Evolutionary conservation across 2,888 invertebrate species (phyloP).

Genomic region (Deilephila porcellus): DNA sequence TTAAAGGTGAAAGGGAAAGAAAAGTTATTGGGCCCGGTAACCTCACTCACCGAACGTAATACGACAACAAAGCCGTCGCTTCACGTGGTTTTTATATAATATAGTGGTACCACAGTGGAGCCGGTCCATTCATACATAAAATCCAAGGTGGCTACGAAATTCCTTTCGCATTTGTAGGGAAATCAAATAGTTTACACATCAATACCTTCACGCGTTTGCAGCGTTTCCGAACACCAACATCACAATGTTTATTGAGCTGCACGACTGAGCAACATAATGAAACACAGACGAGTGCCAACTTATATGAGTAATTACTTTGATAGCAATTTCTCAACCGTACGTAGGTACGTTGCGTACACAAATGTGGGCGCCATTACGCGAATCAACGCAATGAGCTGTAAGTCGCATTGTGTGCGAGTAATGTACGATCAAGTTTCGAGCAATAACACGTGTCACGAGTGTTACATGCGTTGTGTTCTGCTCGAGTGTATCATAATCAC

Average conservation of each 20-base stretch:
- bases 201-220: constrained; percentile 29
- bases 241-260: constrained; percentile 40
- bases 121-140: too few relatives aligned
- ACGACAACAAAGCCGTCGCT: too few relatives aligned
- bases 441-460: not conserved
- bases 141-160: too few relatives aligned
- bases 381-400: constrained; percentile 27
- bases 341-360: constrained; percentile 12
- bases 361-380: constrained; percentile 23
- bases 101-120: too few relatives aligned
- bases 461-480: not conserved
- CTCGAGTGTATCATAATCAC: not conserved
- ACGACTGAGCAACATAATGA: constrained; percentile 36
- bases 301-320: constrained; percentile 28
- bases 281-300: constrained; percentile 28
- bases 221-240: constrained; percentile 34
- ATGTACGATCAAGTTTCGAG: not conserved
- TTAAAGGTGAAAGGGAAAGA: too few relatives aligned
- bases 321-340: constrained; percentile 26
- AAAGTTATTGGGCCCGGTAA: too few relatives aligned
- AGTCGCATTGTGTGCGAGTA: constrained; percentile 19
- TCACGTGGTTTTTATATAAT: too few relatives aligned
- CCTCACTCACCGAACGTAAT: too few relatives aligned
- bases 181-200: not conserved
- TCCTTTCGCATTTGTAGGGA: too few relatives aligned